Evolutionary conservation across 2,113 vertebrate species (phyloP).

Genomic region (Periophthalmus modestus): DNA sequence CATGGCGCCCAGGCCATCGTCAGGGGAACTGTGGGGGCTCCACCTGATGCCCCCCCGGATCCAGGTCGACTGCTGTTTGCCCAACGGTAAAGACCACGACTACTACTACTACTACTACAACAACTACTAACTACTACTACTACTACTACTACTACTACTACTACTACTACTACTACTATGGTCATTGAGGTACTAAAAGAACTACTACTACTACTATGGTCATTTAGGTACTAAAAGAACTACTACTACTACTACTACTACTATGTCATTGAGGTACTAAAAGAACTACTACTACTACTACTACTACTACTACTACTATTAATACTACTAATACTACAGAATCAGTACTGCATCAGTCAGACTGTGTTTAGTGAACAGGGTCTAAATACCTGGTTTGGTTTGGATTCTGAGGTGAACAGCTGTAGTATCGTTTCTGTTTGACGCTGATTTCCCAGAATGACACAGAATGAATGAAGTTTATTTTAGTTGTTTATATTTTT

Average conservation of each 20-base stretch:
- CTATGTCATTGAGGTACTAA: background rate
- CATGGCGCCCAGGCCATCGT: constrained; percentile 81
- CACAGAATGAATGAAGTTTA: too few species aligned
- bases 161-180: background rate
- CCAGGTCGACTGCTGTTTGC: constrained; percentile 82
- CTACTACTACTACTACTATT: background rate
- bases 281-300: background rate
- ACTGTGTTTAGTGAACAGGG: too few species aligned
- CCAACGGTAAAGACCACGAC: constrained; percentile 64
- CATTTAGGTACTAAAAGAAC: background rate
- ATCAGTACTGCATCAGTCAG: too few species aligned
- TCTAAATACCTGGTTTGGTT: too few species aligned
- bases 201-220: background rate
- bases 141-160: too few species aligned
- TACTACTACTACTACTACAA: background rate
- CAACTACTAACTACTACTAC: too few species aligned
- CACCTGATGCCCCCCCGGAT: constrained; percentile 83
- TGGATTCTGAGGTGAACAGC: too few species aligned
- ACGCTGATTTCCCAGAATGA: too few species aligned
- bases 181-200: background rate
- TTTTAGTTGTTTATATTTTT: too few species aligned
- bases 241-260: background rate
- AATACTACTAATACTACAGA: background rate
- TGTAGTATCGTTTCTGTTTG: too few species aligned
- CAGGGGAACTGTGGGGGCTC: constrained; percentile 82